Evolutionary conservation across 1,140 invertebrate genomes (phyloP).

Genomic region (Bradynema listronoti): DNA sequence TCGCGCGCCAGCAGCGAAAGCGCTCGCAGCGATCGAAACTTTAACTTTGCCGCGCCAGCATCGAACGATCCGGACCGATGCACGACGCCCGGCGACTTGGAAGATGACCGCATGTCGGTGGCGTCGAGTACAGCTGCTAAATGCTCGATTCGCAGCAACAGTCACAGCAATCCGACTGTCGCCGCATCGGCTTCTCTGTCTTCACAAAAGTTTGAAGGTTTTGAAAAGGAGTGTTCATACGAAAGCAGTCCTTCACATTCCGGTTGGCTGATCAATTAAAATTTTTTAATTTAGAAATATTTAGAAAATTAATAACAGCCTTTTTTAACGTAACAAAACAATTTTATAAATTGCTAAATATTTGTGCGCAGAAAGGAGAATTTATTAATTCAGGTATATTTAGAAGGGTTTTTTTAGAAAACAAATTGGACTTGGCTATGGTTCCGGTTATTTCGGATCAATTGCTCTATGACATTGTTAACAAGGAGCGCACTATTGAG

Average conservation of each 20-base stretch:
- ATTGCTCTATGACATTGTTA: conserved; percentile 3
- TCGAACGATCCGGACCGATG: neutral
- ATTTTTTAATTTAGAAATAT: neutral
- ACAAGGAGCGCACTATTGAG: conserved; percentile 21
- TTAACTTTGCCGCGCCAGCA: too few relatives aligned
- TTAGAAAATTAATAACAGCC: neutral
- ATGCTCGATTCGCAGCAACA: neutral
- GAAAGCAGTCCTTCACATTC: conserved; percentile 5
- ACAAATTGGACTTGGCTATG: conserved; percentile 18
- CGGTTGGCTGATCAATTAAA: neutral
- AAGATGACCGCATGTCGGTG: conserved; percentile 8
- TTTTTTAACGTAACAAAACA: neutral
- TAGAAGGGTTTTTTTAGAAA: neutral
- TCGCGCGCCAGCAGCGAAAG: too few relatives aligned
- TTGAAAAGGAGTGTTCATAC: conserved; percentile 10
- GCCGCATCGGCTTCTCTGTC: too few relatives aligned
- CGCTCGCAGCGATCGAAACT: too few relatives aligned
- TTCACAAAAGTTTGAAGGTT: conserved; percentile 5
- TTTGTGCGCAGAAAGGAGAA: neutral
- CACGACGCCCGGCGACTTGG: conserved; percentile 8
- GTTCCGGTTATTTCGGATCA: conserved; percentile 15
- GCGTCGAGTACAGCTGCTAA: conserved; percentile 9
- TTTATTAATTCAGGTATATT: neutral
- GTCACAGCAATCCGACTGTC: too few relatives aligned
- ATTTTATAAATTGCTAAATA: neutral